Evolutionary conservation across 2,888 invertebrate species (phyloP).

Genomic region (Pteria penguin): DNA sequence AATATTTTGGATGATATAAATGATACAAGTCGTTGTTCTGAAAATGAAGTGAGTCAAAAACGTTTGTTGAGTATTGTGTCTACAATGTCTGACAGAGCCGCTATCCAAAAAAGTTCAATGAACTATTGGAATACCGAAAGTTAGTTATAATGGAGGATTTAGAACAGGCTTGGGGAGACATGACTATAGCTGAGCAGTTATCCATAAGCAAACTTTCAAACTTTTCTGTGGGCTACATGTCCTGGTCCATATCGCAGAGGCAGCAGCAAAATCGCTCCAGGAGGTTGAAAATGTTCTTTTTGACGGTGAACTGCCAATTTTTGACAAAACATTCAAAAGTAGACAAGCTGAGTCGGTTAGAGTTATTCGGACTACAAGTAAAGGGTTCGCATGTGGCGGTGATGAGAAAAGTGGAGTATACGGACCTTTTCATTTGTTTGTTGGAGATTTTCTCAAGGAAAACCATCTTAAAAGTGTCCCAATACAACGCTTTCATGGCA

Average conservation of each 20-base stretch:
- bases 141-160: background rate
- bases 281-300: background rate
- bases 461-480: background rate
- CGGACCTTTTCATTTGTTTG: background rate
- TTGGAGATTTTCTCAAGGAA: background rate
- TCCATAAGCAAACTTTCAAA: background rate
- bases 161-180: background rate
- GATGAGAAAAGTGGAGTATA: constrained; percentile 8
- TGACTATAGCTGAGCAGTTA: background rate
- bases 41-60: background rate
- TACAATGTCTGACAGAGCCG: background rate
- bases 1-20: background rate
- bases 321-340: background rate
- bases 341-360: background rate
- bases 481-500: background rate
- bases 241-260: background rate
- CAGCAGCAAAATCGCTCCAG: background rate
- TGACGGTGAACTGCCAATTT: background rate
- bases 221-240: background rate
- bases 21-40: background rate
- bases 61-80: background rate
- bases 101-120: background rate
- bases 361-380: background rate
- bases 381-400: background rate
- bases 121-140: background rate